phyloP scores from a whole-genome alignment of 2,888 invertebrate species.

The Idaea straminata region DNA sequence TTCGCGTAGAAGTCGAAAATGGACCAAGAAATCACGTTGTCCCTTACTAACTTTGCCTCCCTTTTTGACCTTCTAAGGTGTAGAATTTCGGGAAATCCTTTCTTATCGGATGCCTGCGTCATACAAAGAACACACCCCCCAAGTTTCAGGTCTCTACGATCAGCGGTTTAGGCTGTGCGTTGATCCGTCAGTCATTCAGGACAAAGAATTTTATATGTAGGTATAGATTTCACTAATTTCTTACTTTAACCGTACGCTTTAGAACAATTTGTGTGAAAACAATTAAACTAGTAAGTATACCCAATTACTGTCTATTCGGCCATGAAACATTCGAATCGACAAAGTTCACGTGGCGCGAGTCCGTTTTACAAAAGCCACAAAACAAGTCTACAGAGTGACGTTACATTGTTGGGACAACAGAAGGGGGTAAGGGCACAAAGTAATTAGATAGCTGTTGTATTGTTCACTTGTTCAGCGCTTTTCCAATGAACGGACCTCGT shows the following conservation, averaged over 20 bases:
- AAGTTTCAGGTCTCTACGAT: too few relatives aligned
- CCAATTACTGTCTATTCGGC: conserved; percentile 41
- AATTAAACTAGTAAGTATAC: conserved; percentile 24
- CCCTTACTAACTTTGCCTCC: too few relatives aligned
- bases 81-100: too few relatives aligned
- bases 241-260: conserved; percentile 17
- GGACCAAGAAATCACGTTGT: too few relatives aligned
- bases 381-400: conserved; percentile 57
- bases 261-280: conserved; percentile 16
- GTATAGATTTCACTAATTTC: conserved; percentile 18
- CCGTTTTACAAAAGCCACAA: conserved; percentile 64
- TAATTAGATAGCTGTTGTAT: conserved; percentile 72
- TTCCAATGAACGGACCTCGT: conserved; percentile 60
- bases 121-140: too few relatives aligned
- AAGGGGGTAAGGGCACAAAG: conserved; percentile 55
- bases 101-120: too few relatives aligned
- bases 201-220: too few relatives aligned
- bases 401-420: conserved; percentile 56
- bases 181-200: too few relatives aligned
- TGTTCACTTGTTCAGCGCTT: conserved; percentile 71
- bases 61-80: too few relatives aligned
- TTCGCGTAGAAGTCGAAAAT: too few relatives aligned
- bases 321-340: conserved; percentile 44
- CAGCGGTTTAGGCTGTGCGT: too few relatives aligned
- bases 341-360: conserved; percentile 45